A percentile compares a stretch with the other conserved stretches of the same genome.
Conservation (phyloP, 2,797 vertebrate genomes). For the Rhyacichthys aspro region DNA sequence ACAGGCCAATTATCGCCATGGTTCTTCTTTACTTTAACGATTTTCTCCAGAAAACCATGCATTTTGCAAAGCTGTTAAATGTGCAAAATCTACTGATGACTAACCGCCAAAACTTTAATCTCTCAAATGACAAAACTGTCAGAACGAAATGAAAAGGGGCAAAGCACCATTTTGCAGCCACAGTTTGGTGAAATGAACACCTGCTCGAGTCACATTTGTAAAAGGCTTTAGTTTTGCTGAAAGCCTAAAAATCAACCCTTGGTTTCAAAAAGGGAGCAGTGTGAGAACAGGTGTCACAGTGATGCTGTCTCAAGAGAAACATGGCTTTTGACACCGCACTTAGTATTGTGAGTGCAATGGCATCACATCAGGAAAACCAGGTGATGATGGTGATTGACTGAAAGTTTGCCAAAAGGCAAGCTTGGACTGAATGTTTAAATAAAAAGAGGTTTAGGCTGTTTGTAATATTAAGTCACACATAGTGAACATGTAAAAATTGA, state of each 20-base stretch:
- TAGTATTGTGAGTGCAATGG: background rate
- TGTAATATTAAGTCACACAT: too few species aligned
- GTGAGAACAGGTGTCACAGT: conserved; percentile 4
- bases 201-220: conserved; percentile 5
- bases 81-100: background rate
- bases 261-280: background rate
- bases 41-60: background rate
- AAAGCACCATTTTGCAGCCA: background rate
- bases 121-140: conserved; percentile 9
- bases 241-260: conserved; percentile 10
- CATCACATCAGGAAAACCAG: background rate
- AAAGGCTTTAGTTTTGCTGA: conserved; percentile 3
- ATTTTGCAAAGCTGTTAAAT: background rate
- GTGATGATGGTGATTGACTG: background rate
- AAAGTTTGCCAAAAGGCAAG: background rate
- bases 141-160: background rate
- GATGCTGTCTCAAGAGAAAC: background rate
- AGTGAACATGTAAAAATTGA: too few species aligned
- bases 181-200: conserved; percentile 5
- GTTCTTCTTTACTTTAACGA: conserved; percentile 13
- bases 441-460: too few species aligned
- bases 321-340: background rate
- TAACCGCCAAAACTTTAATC: conserved; percentile 7
- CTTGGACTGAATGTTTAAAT: too few species aligned
- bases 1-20: background rate